Evolutionary conservation across 2,113 vertebrate species (phyloP), one percentile per base, ranked within the genome.

Genomic region (Dolichotis patagonum): DNA sequence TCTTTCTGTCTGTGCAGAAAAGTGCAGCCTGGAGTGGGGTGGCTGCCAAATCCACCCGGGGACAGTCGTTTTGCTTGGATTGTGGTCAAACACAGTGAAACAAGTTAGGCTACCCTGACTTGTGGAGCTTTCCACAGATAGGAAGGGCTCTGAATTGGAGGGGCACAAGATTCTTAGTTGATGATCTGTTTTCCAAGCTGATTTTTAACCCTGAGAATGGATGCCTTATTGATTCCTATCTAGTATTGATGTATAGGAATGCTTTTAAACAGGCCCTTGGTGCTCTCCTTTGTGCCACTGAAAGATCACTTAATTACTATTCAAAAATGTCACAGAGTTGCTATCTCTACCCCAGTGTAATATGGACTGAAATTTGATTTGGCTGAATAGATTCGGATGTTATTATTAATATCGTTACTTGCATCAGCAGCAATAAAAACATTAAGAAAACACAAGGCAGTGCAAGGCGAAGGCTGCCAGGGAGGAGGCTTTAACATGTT

Each of bases 51-150:
- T 10, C 17, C 7, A 20, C 89, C 71, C 73, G 75, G 75, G 43
- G 87, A n/a, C 46, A 54, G 71, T 92, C 10, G 1, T 90, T 96
- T 95, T 86, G 94, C 43, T 95, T 97, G 96, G 60, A 92, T 46
- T 71, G 35, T 1, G 19, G 38, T 85, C 96, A 30, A 63, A 62
- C 54, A 78, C 43, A 97, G 83, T 0, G 7, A 86, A 62, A 75
- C 8, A 67, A 82, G 83, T 11, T 7, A 41, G 52, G 2, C 63
- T 56, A 46, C 3, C 2, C 10, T 32, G 46, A 82, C 30, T 89
- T 26, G 80, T 17, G n/a, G 82, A 49, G 13, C 62, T 77, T 60
- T 63, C 80, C 56, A 69, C 65, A 71, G 80, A 75, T 43, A n/a
- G 28, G 56, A 13, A 73, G 46, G 4, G 5, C 10, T 81, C 17